These are phyloP conservation scores for Centropus bengalensis DNA, from an alignment of 2,113 vertebrate genomes.

Conservation along the genomic window DNA sequence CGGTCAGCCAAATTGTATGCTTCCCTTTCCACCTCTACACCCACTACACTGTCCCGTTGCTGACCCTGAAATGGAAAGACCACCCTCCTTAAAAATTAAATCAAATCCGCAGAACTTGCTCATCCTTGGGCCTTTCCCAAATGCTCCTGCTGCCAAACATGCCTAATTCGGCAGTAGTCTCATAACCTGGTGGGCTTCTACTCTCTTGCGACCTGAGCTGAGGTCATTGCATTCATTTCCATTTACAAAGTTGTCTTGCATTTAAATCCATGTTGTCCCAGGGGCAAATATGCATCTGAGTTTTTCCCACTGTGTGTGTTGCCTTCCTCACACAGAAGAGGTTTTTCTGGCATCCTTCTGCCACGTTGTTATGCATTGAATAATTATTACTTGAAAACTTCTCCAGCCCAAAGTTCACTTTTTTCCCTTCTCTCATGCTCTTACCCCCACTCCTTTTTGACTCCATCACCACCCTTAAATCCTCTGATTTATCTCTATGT, in stretches of 20 bases:
- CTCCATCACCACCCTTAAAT: not conserved
- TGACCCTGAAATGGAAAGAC: slow-evolving; percentile 71
- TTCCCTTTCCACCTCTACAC: slow-evolving; percentile 65
- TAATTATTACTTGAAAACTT: slow-evolving; percentile 12
- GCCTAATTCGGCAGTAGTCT: slow-evolving; percentile 61
- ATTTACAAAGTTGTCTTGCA: slow-evolving; percentile 42
- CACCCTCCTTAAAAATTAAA: slow-evolving; percentile 63
- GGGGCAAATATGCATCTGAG: slow-evolving; percentile 37
- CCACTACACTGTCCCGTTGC: slow-evolving; percentile 49
- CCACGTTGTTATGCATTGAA: slow-evolving; percentile 45
- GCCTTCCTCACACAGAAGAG: slow-evolving; percentile 10
- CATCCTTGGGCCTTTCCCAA: slow-evolving; percentile 69
- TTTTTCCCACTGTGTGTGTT: slow-evolving; percentile 51
- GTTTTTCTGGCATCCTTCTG: slow-evolving; percentile 38
- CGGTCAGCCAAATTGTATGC: slow-evolving; percentile 47
- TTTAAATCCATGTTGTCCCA: slow-evolving; percentile 38
- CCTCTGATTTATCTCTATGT: slow-evolving; percentile 44
- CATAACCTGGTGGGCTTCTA: slow-evolving; percentile 68
- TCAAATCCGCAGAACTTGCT: slow-evolving; percentile 50
- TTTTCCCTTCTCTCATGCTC: slow-evolving; percentile 16
- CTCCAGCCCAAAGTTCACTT: slow-evolving; percentile 31
- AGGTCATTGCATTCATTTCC: slow-evolving; percentile 70
- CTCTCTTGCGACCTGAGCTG: slow-evolving; percentile 68
- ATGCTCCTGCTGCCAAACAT: slow-evolving; percentile 30
- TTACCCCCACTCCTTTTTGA: not conserved